Percentiles rank a stretch among this genome's conserved stretches.
These are phyloP conservation scores for Galemys pyrenaicus DNA, from an alignment of 2,113 vertebrate species.

Conservation along the genomic window DNA sequence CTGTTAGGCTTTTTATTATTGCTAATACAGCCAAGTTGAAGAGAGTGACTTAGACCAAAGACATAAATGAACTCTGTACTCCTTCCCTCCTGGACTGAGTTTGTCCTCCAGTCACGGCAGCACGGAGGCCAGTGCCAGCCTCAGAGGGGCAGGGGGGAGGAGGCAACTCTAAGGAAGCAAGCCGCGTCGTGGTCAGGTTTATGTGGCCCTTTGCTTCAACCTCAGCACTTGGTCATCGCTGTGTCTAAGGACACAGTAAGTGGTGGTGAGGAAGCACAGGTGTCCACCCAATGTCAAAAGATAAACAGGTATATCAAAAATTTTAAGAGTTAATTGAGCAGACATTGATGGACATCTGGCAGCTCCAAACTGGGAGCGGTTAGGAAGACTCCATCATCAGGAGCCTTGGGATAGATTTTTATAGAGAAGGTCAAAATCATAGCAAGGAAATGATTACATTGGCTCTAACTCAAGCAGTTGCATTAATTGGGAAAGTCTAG, in stretches of 20 bases:
- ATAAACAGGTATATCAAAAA: not conserved
- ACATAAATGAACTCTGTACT: not conserved
- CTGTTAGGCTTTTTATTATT: not conserved
- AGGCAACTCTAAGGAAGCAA: not conserved
- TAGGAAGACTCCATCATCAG: not conserved
- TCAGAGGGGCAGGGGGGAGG: no score
- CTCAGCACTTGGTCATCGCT: not conserved
- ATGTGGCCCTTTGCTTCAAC: not conserved
- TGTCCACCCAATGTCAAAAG: not conserved
- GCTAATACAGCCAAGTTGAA: not conserved
- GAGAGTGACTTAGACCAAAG: not conserved
- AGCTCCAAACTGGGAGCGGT: not conserved
- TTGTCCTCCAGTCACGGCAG: not conserved
- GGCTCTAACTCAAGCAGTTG: not conserved
- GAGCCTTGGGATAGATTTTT: not conserved
- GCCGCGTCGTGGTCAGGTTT: fast-evolving
- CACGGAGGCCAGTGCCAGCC: no score
- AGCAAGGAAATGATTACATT: not conserved
- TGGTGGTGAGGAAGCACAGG: fast-evolving
- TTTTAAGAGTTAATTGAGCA: not conserved
- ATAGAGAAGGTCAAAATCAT: no score
- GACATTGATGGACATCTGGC: not conserved
- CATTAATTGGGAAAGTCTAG: not conserved
- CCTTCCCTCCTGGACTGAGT: not conserved
- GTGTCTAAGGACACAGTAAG: not conserved